phyloP scores from a whole-genome alignment of 2,888 invertebrate species.

The Trissonchulus sp. region DNA sequence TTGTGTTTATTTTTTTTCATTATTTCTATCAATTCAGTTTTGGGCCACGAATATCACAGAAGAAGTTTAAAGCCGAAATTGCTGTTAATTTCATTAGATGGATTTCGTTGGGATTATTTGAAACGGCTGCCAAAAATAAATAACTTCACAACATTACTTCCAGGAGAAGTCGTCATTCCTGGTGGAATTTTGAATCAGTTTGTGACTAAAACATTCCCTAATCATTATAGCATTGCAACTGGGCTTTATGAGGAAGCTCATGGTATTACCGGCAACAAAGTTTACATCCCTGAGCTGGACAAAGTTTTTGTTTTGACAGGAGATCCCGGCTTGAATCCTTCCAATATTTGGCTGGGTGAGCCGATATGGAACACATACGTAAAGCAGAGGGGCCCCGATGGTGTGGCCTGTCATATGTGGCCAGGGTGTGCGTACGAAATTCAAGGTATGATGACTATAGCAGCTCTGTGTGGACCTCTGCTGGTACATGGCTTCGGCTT shows the following conservation, averaged over 20 bases:
- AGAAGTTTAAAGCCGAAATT: no score
- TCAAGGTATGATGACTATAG: slow-evolving; percentile 17
- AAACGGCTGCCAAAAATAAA: slow-evolving; percentile 16
- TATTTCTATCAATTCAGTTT: no score
- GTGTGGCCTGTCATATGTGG: slow-evolving; percentile 28
- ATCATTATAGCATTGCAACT: slow-evolving; percentile 30
- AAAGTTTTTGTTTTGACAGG: neutral
- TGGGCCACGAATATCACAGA: no score
- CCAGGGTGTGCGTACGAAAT: slow-evolving; percentile 26
- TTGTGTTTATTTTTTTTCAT: no score
- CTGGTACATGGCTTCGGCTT: no score
- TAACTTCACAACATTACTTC: slow-evolving; percentile 22
- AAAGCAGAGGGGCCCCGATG: neutral
- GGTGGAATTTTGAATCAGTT: slow-evolving; percentile 24
- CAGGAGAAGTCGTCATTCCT: neutral
- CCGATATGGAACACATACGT: slow-evolving; percentile 24
- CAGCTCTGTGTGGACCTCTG: no score
- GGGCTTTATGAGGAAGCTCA: slow-evolving; percentile 30
- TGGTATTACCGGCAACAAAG: slow-evolving; percentile 29
- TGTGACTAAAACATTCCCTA: slow-evolving; percentile 29
- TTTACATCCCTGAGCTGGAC: slow-evolving; percentile 19
- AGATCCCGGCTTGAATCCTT: neutral
- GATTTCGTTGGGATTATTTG: slow-evolving; percentile 29
- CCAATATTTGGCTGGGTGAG: slow-evolving; percentile 18
- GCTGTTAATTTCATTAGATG: slow-evolving; percentile 29